These are phyloP conservation scores for Vimba vimba DNA, from an alignment of 2,113 vertebrate genomes.

Conservation along the genomic window DNA sequence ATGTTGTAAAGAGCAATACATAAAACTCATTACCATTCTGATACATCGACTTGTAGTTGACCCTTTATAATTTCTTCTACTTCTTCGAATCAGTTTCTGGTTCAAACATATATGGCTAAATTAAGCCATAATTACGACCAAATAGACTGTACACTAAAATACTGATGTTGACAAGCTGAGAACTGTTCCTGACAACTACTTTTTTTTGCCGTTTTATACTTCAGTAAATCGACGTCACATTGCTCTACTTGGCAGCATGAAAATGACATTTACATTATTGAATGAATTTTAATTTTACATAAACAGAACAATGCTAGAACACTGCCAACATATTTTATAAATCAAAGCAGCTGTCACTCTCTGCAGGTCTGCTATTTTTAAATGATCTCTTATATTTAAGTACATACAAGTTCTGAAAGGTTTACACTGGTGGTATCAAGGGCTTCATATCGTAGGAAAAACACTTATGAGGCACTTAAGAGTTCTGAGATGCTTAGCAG, in stretches of 20 bases:
- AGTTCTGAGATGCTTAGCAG: not conserved
- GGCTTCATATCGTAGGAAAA: slow-evolving; percentile 17
- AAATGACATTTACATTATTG: not conserved
- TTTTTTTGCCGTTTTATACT: not conserved
- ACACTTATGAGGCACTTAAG: not conserved
- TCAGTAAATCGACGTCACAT: not conserved
- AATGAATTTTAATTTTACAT: not conserved
- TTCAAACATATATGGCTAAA: too few relatives aligned
- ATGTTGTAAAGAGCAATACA: too few relatives aligned
- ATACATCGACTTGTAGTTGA: too few relatives aligned
- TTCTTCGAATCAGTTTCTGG: too few relatives aligned
- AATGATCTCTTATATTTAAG: not conserved
- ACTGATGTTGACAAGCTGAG: not conserved
- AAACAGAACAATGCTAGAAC: not conserved
- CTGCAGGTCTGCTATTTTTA: not conserved
- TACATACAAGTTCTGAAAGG: not conserved
- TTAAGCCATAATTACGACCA: too few relatives aligned
- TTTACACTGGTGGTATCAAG: slow-evolving; percentile 28
- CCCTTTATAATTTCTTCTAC: too few relatives aligned
- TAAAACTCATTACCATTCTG: too few relatives aligned
- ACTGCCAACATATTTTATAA: not conserved
- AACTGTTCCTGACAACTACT: not conserved
- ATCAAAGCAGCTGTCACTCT: not conserved
- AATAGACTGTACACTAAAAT: not conserved
- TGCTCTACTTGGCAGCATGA: not conserved